Evolutionary conservation across 1,140 invertebrate species (phyloP).

Genomic region (Fopius arisanus): DNA sequence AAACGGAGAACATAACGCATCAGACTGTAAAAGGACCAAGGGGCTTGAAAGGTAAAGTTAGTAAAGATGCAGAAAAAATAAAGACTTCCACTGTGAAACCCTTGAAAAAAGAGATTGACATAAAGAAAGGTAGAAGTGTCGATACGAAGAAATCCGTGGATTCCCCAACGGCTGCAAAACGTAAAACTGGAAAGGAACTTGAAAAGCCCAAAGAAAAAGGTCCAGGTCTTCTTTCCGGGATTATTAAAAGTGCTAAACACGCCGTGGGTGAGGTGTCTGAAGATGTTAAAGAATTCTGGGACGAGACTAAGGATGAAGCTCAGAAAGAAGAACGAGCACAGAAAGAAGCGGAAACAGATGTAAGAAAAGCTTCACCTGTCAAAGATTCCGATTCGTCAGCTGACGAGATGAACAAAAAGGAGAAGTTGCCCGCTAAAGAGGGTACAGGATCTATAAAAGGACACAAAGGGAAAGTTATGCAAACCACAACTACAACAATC

Average conservation of each 20-base stretch:
- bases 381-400: slow-evolving; percentile 1
- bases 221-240: slow-evolving; percentile 39
- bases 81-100: slow-evolving; percentile 20
- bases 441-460: not conserved
- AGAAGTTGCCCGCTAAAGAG: slow-evolving; percentile 26
- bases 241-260: slow-evolving; percentile 47
- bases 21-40: not conserved
- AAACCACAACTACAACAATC: slow-evolving; percentile 1
- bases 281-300: slow-evolving; percentile 43
- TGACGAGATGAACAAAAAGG: not conserved
- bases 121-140: not conserved
- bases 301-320: slow-evolving; percentile 43
- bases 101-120: not conserved
- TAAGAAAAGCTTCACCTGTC: not conserved
- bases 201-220: slow-evolving; percentile 48
- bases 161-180: slow-evolving; percentile 6
- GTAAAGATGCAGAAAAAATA: not conserved
- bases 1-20: slow-evolving; percentile 3
- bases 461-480: not conserved
- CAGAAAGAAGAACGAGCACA: slow-evolving; percentile 26
- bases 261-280: slow-evolving; percentile 38
- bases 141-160: not conserved
- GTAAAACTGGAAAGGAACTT: slow-evolving; percentile 27
- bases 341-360: slow-evolving; percentile 5
- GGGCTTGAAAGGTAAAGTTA: not conserved